Base-by-base conservation (phyloP, 2,888 invertebrate genomes). In the Tachina fera region DNA sequence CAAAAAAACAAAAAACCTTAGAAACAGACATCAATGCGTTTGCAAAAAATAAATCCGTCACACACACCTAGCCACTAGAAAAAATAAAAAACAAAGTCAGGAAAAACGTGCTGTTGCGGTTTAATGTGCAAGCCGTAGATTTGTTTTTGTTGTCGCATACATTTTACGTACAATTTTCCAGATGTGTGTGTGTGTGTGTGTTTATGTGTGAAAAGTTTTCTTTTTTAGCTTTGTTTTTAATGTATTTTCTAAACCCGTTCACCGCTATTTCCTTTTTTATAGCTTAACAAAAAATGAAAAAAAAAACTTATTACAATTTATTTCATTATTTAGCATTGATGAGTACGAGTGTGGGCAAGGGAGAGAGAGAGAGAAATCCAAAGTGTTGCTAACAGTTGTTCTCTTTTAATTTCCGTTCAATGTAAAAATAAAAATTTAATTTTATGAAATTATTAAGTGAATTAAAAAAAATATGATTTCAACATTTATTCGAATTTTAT, bases 61-160 rank as follows among this genome's bases (percentile, higher is more conserved):
- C 49, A 53, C 60, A 70, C 14, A 61, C 51, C 45, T 56, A 41
- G 22, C 14, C 63, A 31, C 53, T 58, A 58, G 31, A 53, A 68
- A 71, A 61, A 8, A n/a, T n/a, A 51, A 70, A 65, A 75, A 60
- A 75, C 65, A 83, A 76, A 67, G 83, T 79, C 76, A 83, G 72
- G 86, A 83, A 86, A 86, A 86, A 86, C 86, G 86, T 86, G 86
- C 86, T 83, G 86, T 86, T 79, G 86, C 82, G 86, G 86, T 83
- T 85, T 76, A 86, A 86, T 79, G 75, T 83, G 71, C 78, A 86
- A 71, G 47, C 51, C 60, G 68, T 63, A 47, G 53, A 78, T 76
- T 70, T 77, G 58, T 76, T 51, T 41, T 14, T 80, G 61, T 60
- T 71, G 22, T 78, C 56, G 71, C 51, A 61, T 49, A 84, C 39